Evolutionary conservation across 2,113 vertebrate genomes (phyloP).

Genomic region (Pachyramphus minor): DNA sequence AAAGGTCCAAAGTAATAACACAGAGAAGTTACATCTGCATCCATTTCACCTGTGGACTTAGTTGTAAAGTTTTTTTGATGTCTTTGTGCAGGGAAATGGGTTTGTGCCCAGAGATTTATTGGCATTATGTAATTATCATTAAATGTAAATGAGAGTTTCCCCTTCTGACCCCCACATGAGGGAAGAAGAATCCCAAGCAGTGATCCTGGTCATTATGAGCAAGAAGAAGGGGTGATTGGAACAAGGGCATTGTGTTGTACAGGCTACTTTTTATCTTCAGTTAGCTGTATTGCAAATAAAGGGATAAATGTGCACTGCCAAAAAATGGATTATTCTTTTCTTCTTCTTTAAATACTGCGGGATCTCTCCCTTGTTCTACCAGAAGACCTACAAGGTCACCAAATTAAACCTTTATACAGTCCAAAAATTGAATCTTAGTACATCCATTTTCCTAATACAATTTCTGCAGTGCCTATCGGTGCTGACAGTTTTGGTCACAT

Average conservation of each 20-base stretch:
- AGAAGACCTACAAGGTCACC: conserved; percentile 75
- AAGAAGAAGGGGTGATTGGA: not conserved
- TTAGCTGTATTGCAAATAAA: conserved; percentile 13
- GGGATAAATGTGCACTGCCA: conserved; percentile 4
- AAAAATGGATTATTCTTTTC: not conserved
- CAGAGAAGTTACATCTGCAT: not conserved
- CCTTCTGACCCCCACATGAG: not conserved
- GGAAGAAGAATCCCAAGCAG: not conserved
- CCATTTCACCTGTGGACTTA: not conserved
- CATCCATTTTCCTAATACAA: conserved; percentile 80
- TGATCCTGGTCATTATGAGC: not conserved
- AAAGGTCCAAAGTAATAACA: not conserved
- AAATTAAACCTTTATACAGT: conserved; percentile 77
- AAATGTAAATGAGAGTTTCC: not conserved
- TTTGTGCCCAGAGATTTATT: not conserved
- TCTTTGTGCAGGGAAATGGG: not conserved
- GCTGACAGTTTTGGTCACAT: conserved; percentile 76
- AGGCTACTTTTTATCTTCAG: not conserved
- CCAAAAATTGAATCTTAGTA: conserved; percentile 80
- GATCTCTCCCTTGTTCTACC: not conserved
- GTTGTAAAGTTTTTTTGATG: not conserved
- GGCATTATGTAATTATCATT: not conserved
- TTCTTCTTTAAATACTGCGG: not conserved
- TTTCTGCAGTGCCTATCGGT: conserved; percentile 75
- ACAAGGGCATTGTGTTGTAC: not conserved